A percentile compares a stretch with the other conserved stretches of the same genome.
Evolutionary conservation across 1,140 invertebrate genomes (phyloP).

Genomic region (Magallana gigas): DNA sequence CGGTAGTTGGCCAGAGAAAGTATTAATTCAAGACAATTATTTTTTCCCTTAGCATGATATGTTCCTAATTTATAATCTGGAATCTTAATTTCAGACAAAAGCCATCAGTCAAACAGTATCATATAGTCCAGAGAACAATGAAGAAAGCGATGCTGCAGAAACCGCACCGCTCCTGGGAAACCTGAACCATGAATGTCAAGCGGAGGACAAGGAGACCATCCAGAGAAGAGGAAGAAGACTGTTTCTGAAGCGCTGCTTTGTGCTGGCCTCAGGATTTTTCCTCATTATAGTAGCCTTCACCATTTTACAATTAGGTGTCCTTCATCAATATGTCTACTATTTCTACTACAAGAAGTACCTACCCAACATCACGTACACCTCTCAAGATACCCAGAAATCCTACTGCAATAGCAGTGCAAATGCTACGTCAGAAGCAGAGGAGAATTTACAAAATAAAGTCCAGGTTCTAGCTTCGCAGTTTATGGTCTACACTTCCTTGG

Average conservation of each 20-base stretch:
- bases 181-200: background rate
- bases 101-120: background rate
- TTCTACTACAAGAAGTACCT: background rate
- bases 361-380: background rate
- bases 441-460: conserved; percentile 20
- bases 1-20: no score
- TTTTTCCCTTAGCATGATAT: no score
- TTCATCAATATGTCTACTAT: conserved; percentile 8
- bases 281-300: background rate
- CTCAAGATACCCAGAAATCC: background rate
- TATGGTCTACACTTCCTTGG: background rate
- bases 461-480: background rate
- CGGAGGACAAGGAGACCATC: background rate
- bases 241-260: background rate
- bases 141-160: background rate
- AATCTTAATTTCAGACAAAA: no score
- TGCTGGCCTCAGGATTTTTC: background rate
- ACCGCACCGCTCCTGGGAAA: background rate
- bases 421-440: background rate
- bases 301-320: background rate
- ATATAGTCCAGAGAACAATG: background rate
- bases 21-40: no score
- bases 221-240: background rate
- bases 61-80: no score
- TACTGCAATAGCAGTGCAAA: background rate